A percentile compares a stretch with the other conserved stretches of the same genome.
These are phyloP conservation scores for Plemyria rubiginata DNA, from an alignment of 2,888 invertebrate genomes.

Conservation along the genomic window DNA sequence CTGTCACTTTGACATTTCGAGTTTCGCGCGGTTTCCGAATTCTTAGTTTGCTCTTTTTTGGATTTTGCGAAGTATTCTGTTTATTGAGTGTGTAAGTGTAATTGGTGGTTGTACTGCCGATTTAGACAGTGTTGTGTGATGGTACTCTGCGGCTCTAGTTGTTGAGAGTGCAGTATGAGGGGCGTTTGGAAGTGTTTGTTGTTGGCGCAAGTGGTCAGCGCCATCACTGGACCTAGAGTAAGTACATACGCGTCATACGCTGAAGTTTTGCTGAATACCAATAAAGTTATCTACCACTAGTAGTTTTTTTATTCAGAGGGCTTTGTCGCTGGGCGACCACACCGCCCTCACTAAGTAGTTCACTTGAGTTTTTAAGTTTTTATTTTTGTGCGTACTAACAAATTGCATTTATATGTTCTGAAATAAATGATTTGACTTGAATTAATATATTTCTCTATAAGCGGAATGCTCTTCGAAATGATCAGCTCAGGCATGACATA, in stretches of 20 bases:
- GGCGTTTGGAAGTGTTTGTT: conserved; percentile 72
- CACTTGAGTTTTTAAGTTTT: too few relatives aligned
- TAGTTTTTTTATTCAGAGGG: too few relatives aligned
- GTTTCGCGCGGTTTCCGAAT: conserved; percentile 45
- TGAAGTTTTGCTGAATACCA: too few relatives aligned
- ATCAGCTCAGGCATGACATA: too few relatives aligned
- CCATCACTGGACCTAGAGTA: conserved; percentile 81
- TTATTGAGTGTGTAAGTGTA: conserved; percentile 47
- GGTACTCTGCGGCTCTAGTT: conserved; percentile 76
- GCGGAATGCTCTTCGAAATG: too few relatives aligned
- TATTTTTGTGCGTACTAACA: too few relatives aligned
- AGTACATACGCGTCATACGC: conserved; percentile 37
- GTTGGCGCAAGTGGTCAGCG: conserved; percentile 79
- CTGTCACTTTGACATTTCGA: conserved; percentile 52
- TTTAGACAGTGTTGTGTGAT: conserved; percentile 74
- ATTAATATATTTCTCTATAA: too few relatives aligned
- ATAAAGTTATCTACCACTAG: too few relatives aligned
- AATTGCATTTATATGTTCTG: too few relatives aligned
- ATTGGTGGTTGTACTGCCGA: conserved; percentile 50
- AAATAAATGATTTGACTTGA: too few relatives aligned
- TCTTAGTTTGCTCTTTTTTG: conserved; percentile 33
- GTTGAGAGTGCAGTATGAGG: conserved; percentile 79
- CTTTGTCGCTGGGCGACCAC: too few relatives aligned
- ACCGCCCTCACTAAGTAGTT: too few relatives aligned
- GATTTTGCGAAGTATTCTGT: conserved; percentile 51